These are phyloP conservation scores for Lasiommata megera DNA, from an alignment of 2,888 invertebrate species.

Conservation along the genomic window DNA sequence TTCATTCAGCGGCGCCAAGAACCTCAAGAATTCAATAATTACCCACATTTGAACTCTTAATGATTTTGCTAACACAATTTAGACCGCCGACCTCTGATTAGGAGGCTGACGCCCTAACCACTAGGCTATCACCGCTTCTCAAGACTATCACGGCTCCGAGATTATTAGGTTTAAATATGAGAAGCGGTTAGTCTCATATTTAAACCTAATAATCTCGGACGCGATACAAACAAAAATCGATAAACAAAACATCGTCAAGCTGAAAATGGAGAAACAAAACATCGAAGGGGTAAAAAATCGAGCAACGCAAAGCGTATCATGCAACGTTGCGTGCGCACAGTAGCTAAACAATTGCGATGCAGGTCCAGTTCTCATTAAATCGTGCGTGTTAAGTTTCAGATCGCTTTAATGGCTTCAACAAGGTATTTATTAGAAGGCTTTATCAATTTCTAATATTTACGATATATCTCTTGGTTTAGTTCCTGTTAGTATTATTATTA, in stretches of 20 bases:
- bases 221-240: slow-evolving; percentile 21
- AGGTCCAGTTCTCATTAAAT: slow-evolving; percentile 36
- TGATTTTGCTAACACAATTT: too few species aligned
- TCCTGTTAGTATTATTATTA: not conserved
- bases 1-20: too few species aligned
- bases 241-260: slow-evolving; percentile 9
- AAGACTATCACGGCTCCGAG: too few species aligned
- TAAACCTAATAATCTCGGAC: slow-evolving; percentile 31
- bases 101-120: too few species aligned
- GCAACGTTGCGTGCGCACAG: slow-evolving; percentile 70
- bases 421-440: slow-evolving; percentile 30
- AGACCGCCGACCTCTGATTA: too few species aligned
- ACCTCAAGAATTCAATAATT: too few species aligned
- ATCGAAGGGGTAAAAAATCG: slow-evolving; percentile 16
- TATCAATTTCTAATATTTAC: slow-evolving; percentile 32
- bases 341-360: slow-evolving; percentile 35
- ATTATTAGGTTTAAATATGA: too few species aligned
- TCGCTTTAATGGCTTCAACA: slow-evolving; percentile 34
- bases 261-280: slow-evolving; percentile 18
- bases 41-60: too few species aligned
- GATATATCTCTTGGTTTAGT: not conserved
- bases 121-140: too few species aligned
- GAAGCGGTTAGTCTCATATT: slow-evolving; percentile 29
- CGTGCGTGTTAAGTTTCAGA: slow-evolving; percentile 38
- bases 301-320: slow-evolving; percentile 43